Conservation (phyloP, 2,113 vertebrate genomes). For the Malurus melanocephalus region DNA sequence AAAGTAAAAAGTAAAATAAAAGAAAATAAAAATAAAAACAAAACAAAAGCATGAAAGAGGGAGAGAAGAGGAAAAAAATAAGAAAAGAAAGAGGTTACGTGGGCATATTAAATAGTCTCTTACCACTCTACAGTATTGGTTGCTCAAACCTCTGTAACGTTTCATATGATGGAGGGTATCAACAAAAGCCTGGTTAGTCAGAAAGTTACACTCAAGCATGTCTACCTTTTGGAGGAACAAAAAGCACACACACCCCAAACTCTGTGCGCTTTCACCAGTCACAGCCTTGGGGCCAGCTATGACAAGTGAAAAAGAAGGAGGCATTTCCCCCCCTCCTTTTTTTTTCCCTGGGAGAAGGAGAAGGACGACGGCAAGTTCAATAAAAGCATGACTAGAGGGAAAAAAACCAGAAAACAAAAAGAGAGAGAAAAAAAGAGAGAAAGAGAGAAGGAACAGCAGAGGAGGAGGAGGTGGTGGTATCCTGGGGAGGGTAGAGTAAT, state of each 20-base stretch:
- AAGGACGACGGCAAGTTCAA: conserved; percentile 76
- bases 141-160: conserved; percentile 73
- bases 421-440: conserved; percentile 61
- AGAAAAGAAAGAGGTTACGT: conserved; percentile 93
- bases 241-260: conserved; percentile 68
- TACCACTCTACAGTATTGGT: conserved; percentile 77
- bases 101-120: conserved; percentile 80
- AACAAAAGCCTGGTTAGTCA: conserved; percentile 79
- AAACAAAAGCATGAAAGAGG: conserved; percentile 76
- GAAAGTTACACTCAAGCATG: conserved; percentile 61
- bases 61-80: conserved; percentile 92
- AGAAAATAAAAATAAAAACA: conserved; percentile 52
- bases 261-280: conserved; percentile 67
- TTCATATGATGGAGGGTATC: conserved; percentile 72
- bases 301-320: conserved; percentile 76
- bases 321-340: conserved; percentile 65
- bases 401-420: conserved; percentile 56
- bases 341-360: conserved; percentile 73
- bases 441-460: conserved; percentile 62
- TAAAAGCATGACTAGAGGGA: conserved; percentile 74
- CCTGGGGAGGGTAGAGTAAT: conserved; percentile 82
- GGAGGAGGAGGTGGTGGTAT: conserved; percentile 67
- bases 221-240: conserved; percentile 63
- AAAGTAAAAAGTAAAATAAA: conserved; percentile 61
- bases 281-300: conserved; percentile 60